phyloP scores from a whole-genome alignment of 2,797 vertebrate species.

The Anguilla megastoma region DNA sequence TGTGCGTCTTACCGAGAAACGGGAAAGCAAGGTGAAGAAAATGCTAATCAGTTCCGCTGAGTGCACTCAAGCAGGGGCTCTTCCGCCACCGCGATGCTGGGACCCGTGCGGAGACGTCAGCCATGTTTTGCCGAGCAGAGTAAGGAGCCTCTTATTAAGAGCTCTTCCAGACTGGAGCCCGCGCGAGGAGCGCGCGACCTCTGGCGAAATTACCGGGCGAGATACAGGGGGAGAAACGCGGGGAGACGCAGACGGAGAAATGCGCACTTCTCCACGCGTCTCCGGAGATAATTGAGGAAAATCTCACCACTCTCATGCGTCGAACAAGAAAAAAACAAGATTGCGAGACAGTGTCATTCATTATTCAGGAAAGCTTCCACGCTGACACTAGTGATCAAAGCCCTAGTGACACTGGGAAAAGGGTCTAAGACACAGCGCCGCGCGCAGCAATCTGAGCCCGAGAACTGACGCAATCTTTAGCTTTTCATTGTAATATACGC shows the following conservation, averaged over 20 bases:
- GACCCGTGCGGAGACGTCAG: not conserved
- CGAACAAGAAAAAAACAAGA: conserved; percentile 18
- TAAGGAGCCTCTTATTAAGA: conserved; percentile 13
- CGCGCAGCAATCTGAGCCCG: not conserved
- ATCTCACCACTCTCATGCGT: conserved; percentile 55
- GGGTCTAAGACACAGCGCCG: conserved; percentile 1
- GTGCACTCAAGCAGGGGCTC: not conserved
- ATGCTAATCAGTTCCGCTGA: not conserved
- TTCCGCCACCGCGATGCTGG: not conserved
- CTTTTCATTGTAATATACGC: conserved; percentile 13
- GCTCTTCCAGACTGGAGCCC: not conserved
- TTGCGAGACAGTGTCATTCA: conserved; percentile 3
- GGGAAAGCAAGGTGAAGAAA: not conserved
- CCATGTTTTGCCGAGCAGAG: not conserved
- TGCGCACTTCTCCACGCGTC: not conserved
- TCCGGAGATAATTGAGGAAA: conserved; percentile 62
- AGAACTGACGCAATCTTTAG: conserved; percentile 12
- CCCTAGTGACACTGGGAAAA: conserved; percentile 11
- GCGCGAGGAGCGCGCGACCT: not conserved
- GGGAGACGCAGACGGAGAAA: not conserved
- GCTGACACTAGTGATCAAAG: conserved; percentile 16
- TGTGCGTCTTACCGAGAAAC: not conserved
- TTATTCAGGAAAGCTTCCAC: conserved; percentile 23
- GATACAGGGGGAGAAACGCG: not conserved
- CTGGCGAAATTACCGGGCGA: not conserved